A percentile compares a stretch with the other conserved stretches of the same genome.
These are phyloP conservation scores for Porites divaricata DNA, from an alignment of 92 coral and sea anemone genomes.

Conservation along the genomic window DNA sequence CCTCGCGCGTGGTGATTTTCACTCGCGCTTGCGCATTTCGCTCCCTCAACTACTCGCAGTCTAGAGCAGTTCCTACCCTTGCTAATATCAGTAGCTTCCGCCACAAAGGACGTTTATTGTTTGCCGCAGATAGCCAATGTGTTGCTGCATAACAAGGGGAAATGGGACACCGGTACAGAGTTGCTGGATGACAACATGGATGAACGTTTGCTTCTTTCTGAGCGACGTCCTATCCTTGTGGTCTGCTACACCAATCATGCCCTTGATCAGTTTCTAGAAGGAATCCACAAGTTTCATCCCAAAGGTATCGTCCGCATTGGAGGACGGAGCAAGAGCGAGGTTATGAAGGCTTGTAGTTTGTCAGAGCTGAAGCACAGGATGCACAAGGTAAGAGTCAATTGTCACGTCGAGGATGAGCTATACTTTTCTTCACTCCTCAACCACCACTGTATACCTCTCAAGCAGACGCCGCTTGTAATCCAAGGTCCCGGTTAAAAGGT, in stretches of 20 bases:
- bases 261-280: constrained; percentile 94
- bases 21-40: no score
- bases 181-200: constrained; percentile 21
- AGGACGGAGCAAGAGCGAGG: constrained; percentile 89
- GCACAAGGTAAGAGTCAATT: constrained; percentile 46
- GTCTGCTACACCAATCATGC: constrained; percentile 99
- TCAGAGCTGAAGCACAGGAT: constrained; percentile 67
- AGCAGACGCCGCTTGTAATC: no score
- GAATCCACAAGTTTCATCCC: constrained; percentile 85
- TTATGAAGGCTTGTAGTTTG: constrained; percentile 70
- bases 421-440: not conserved
- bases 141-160: constrained; percentile 80
- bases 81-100: not conserved
- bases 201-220: not conserved
- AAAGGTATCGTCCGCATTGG: constrained; percentile 90
- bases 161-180: constrained; percentile 85
- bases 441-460: no score
- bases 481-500: no score
- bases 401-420: no score
- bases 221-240: constrained; percentile 82
- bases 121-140: constrained; percentile 84
- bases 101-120: not conserved
- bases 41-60: no score
- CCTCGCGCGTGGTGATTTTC: no score
- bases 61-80: no score